These are phyloP conservation scores for Melierax canorus DNA, from an alignment of 2,113 vertebrate genomes.

Conservation along the genomic window DNA sequence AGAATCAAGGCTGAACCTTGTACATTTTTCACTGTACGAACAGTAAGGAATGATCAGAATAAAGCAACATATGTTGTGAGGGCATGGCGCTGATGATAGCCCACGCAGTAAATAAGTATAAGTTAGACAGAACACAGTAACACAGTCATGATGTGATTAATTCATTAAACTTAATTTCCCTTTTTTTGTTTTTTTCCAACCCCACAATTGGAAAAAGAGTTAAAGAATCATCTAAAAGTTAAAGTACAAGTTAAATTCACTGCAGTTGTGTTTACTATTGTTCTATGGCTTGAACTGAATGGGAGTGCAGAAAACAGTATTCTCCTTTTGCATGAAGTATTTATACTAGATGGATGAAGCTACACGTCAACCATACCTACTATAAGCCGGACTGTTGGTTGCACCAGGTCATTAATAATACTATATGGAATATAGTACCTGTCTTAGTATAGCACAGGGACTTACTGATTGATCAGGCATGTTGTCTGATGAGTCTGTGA, in stretches of 20 bases:
- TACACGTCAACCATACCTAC: not conserved
- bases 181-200: not conserved
- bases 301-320: not conserved
- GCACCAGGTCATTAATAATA: not conserved
- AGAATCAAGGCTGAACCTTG: not conserved
- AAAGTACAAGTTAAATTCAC: not conserved
- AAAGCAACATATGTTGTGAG: conserved; percentile 32
- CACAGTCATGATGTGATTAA: not conserved
- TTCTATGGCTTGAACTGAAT: not conserved
- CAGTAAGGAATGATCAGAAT: conserved; percentile 26
- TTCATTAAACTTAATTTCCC: not conserved
- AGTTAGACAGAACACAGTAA: not conserved
- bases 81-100: conserved; percentile 2
- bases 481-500: not conserved
- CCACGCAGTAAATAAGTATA: not conserved
- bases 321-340: not conserved
- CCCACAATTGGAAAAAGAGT: not conserved
- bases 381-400: not conserved
- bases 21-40: conserved; percentile 10
- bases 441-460: not conserved
- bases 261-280: not conserved
- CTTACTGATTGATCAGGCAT: not conserved
- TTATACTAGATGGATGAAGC: not conserved
- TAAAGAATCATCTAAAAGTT: not conserved
- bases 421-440: not conserved